A percentile compares a stretch with the other conserved stretches of the same genome.
Conservation (phyloP, 2,888 invertebrate genomes). For the Cryptocephalus moraei region DNA sequence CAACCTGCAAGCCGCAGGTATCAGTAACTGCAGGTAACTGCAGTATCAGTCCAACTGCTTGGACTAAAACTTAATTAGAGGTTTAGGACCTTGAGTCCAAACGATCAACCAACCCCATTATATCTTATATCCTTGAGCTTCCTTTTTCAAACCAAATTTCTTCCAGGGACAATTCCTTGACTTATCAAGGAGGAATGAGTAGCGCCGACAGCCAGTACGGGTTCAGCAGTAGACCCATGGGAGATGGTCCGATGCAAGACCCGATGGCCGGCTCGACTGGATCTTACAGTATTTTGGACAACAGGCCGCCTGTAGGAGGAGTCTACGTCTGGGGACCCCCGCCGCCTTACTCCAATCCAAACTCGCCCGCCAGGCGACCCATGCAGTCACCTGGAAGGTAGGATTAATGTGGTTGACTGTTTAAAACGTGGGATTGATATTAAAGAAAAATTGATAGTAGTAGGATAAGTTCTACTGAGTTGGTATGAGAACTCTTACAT, state of each 20-base stretch:
- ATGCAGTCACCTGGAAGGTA: slow-evolving; percentile 35
- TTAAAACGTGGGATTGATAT: background rate
- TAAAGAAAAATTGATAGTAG: too few relatives aligned
- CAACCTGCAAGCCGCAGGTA: too few relatives aligned
- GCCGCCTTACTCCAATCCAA: slow-evolving; percentile 78
- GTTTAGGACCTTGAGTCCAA: too few relatives aligned
- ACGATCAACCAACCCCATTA: too few relatives aligned
- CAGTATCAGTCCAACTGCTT: too few relatives aligned
- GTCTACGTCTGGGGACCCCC: slow-evolving; percentile 76
- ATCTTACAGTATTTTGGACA: slow-evolving; percentile 48
- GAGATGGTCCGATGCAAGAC: slow-evolving; percentile 28
- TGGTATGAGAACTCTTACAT: too few relatives aligned
- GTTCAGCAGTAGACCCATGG: slow-evolving; percentile 46
- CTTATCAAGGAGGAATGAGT: slow-evolving; percentile 53
- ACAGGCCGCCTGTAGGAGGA: slow-evolving; percentile 45
- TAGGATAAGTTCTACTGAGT: too few relatives aligned
- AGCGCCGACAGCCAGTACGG: slow-evolving; percentile 79
- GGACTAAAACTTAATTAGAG: too few relatives aligned
- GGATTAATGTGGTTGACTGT: background rate
- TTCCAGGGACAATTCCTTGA: slow-evolving; percentile 42
- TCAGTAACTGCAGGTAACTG: too few relatives aligned
- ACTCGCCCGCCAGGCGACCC: slow-evolving; percentile 52
- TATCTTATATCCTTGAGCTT: too few relatives aligned
- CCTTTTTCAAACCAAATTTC: too few relatives aligned
- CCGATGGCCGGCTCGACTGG: slow-evolving; percentile 35